A percentile compares a stretch with the other conserved stretches of the same genome.
phyloP scores from a whole-genome alignment of 2,888 invertebrate species.

The Eristalis pertinax region DNA sequence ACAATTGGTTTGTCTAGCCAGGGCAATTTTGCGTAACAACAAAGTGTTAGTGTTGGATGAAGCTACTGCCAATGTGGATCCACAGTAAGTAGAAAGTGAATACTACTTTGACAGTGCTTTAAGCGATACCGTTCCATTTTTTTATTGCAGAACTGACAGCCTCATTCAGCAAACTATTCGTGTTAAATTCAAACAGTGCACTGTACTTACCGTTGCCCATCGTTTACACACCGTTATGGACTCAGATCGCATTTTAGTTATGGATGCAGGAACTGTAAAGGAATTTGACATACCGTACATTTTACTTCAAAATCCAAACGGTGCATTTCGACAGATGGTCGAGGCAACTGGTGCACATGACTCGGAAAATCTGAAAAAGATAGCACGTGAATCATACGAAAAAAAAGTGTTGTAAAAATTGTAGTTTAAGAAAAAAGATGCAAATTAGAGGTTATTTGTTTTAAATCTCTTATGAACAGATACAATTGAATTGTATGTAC shows the following conservation, averaged over 20 bases:
- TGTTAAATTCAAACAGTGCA: constrained; percentile 89
- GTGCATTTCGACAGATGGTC: constrained; percentile 87
- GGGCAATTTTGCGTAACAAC: constrained; percentile 85
- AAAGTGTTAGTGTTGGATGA: constrained; percentile 87
- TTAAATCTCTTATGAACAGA: no score
- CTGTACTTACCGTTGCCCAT: constrained; percentile 95
- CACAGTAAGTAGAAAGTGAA: constrained; percentile 80
- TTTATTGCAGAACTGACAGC: constrained; percentile 86
- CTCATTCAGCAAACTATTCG: constrained; percentile 93
- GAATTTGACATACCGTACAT: constrained; percentile 88
- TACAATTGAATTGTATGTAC: no score
- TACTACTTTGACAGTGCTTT: background rate
- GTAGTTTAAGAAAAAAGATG: constrained; percentile 24
- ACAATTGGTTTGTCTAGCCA: constrained; percentile 86
- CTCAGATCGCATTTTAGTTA: constrained; percentile 92
- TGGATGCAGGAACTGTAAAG: constrained; percentile 90
- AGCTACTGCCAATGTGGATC: constrained; percentile 87
- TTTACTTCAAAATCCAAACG: constrained; percentile 84
- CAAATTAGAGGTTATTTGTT: background rate
- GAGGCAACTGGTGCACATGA: constrained; percentile 85
- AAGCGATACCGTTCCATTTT: constrained; percentile 82
- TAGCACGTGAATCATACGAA: constrained; percentile 80
- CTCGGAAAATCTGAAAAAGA: constrained; percentile 81
- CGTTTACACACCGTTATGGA: constrained; percentile 96
- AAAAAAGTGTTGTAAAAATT: background rate